Base-by-base conservation (phyloP, 2,113 vertebrate species). In the Sinocyclocheilus anshuiensis region DNA sequence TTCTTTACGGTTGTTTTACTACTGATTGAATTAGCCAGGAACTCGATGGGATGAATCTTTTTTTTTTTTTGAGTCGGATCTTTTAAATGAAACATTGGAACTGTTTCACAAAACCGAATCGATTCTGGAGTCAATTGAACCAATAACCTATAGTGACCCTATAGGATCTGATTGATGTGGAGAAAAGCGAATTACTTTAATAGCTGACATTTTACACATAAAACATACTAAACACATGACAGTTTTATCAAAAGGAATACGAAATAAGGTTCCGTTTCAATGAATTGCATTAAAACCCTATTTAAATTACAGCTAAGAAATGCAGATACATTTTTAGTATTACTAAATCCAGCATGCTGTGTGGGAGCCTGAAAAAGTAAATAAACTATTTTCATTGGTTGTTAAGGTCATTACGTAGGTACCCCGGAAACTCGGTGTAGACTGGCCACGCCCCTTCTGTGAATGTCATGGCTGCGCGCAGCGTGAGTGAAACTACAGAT, bases 391-490 rank as follows among this genome's bases (percentile, higher is more conserved):
- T 45, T 20, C 24, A 29, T 69, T 67, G 80, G 39, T 18, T 29
- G 55, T n/a, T 29, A 61, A 2, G 6, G n/a, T 81, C 15, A 9
- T 81, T 50, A 50, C 15, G 59, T 20, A 4, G 6, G 6, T 26
- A 3, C 29, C 9, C 24, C n/a, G 63, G 63, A 81, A 67, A 50
- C n/a, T 4, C 0, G 3, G 36, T 18, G n/a, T 16, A 15, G 6
- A 0, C 1, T 81, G 24, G 24, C 42, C 42, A 45, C 80, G 63
- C 80, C 80, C 6, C 8, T 10, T 20, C 13, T 3, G 8, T 10
- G 20, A n/a, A 61, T 50, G 80, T 48, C 61, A 81, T 81, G 80
- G 80, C 80, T 48, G 80, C 39, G 13, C 13, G 4, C 75, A 3
- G 45, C 15, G 45, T 15, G 48, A 77, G 39, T 50, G 12, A 53